phyloP scores from a whole-genome alignment of 2,113 vertebrate genomes.

The Ranitomeya imitator region DNA sequence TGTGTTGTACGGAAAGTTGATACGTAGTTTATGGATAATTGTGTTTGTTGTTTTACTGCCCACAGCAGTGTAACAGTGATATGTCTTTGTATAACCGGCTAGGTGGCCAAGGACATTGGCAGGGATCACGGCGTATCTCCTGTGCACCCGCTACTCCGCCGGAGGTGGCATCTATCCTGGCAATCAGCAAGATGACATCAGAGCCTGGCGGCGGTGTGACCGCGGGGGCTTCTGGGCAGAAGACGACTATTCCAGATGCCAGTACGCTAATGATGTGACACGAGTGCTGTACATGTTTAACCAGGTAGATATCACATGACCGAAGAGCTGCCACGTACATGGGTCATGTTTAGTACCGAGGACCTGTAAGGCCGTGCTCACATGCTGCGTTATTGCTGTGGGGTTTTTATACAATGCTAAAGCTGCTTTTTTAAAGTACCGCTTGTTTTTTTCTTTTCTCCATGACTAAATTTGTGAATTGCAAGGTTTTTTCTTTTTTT shows the following conservation, averaged over 20 bases:
- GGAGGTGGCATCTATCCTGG: constrained; percentile 85
- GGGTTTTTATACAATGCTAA: too few relatives aligned
- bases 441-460: too few relatives aligned
- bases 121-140: constrained; percentile 87
- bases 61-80: constrained; percentile 6
- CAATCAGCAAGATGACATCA: constrained; percentile 80
- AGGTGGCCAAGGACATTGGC: constrained; percentile 96
- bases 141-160: constrained; percentile 82
- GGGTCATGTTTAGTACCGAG: too few relatives aligned
- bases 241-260: constrained; percentile 91
- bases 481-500: too few relatives aligned
- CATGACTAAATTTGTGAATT: too few relatives aligned
- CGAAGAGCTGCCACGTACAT: neutral
- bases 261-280: constrained; percentile 94
- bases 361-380: too few relatives aligned
- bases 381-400: too few relatives aligned
- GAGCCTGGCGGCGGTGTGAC: constrained; percentile 88
- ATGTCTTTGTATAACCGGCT: constrained; percentile 55
- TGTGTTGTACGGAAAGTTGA: neutral
- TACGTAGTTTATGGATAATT: neutral
- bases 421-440: too few relatives aligned
- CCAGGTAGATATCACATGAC: constrained; percentile 77
- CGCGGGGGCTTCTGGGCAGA: constrained; percentile 89
- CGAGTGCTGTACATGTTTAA: constrained; percentile 93
- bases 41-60: neutral